phyloP scores from a whole-genome alignment of 2,113 vertebrate genomes.

The Ptilonorhynchus violaceus region DNA sequence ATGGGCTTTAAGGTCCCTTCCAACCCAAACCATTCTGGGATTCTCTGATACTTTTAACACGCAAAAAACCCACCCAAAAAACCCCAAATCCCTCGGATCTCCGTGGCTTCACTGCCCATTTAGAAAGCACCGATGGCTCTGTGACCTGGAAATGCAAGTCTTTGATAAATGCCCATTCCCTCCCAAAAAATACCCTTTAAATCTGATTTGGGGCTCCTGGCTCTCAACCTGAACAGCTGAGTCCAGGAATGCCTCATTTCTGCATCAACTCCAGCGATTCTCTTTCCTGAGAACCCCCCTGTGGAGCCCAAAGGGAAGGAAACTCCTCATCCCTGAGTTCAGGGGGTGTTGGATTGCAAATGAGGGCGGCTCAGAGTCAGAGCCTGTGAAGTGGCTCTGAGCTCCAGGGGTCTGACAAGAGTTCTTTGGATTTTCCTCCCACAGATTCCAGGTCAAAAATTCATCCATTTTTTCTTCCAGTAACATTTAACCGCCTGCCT shows the following conservation, averaged over 20 bases:
- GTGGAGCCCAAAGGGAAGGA: conserved; percentile 5
- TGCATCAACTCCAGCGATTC: conserved; percentile 23
- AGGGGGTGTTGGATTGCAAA: conserved; percentile 11
- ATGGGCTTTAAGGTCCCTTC: neutral
- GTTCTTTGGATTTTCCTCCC: neutral
- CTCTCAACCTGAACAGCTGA: neutral
- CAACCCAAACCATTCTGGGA: neutral
- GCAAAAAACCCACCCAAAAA: neutral
- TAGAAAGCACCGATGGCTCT: neutral
- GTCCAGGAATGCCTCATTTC: neutral
- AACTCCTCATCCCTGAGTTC: neutral
- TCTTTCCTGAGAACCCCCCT: neutral
- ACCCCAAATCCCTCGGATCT: neutral
- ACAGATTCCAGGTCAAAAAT: conserved; percentile 35
- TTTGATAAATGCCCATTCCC: neutral
- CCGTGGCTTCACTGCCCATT: neutral
- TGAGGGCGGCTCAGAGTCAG: neutral
- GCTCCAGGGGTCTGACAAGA: conserved; percentile 21
- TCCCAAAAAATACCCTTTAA: neutral
- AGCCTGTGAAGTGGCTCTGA: conserved; percentile 7
- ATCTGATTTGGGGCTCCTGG: neutral
- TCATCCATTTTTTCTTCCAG: neutral
- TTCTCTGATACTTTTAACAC: neutral
- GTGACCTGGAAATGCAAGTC: neutral
- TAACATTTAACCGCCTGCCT: neutral